phyloP scores from a whole-genome alignment of 1,140 invertebrate species.

The Macrobrachium rosenbergii region DNA sequence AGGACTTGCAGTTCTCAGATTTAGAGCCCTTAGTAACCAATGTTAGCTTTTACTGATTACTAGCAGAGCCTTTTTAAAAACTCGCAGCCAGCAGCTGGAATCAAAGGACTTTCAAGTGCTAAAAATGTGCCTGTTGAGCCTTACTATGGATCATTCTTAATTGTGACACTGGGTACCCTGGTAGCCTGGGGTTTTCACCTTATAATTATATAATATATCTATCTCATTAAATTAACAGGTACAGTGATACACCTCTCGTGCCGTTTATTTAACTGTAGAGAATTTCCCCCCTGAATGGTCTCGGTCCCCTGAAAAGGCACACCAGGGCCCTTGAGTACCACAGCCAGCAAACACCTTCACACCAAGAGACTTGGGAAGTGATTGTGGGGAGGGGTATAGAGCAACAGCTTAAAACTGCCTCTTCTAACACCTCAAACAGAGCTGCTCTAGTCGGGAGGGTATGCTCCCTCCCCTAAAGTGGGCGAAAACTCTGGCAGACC shows the following conservation, averaged over 20 bases:
- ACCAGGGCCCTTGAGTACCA: constrained; percentile 25
- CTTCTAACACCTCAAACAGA: constrained; percentile 31
- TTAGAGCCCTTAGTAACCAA: constrained; percentile 4
- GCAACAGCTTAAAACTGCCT: constrained; percentile 40
- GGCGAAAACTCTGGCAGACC: constrained; percentile 59
- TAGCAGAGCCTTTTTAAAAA: too few relatives aligned
- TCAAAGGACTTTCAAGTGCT: background rate
- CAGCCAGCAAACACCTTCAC: constrained; percentile 55
- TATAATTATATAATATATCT: constrained; percentile 49
- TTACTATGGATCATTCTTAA: constrained; percentile 1
- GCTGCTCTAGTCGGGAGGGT: constrained; percentile 31
- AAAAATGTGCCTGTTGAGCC: constrained; percentile 1
- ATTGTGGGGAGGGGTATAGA: constrained; percentile 39
- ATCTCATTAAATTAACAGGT: constrained; percentile 60
- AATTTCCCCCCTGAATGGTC: constrained; percentile 1
- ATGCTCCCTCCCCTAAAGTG: constrained; percentile 35
- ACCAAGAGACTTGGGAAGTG: constrained; percentile 49
- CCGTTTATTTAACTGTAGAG: constrained; percentile 21
- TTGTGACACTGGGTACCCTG: constrained; percentile 26
- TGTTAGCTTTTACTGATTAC: too few relatives aligned
- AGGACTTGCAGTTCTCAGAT: background rate
- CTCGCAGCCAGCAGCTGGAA: too few relatives aligned
- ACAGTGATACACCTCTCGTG: constrained; percentile 53
- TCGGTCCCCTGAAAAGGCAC: constrained; percentile 32
- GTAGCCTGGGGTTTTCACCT: constrained; percentile 38